phyloP scores from a whole-genome alignment of 2,888 invertebrate genomes.

The Orthosia incerta region DNA sequence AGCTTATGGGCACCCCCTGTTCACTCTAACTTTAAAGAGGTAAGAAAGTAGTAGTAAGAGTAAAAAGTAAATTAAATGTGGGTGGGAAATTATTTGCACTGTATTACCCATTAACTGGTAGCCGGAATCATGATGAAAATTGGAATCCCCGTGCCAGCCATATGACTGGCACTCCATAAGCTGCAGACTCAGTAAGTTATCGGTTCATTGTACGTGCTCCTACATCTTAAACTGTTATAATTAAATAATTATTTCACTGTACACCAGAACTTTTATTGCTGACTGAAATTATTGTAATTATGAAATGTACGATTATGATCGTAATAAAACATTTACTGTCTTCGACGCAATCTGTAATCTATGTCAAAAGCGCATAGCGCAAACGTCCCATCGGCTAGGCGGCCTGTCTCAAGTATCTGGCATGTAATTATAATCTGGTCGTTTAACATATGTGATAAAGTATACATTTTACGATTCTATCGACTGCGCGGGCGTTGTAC shows the following conservation, averaged over 20 bases:
- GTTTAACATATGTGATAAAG: conserved; percentile 73
- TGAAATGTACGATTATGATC: neutral
- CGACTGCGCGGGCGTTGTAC: conserved; percentile 72
- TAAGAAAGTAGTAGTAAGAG: no score
- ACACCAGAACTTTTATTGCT: neutral
- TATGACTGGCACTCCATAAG: no score
- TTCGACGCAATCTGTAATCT: conserved; percentile 21
- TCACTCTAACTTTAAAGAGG: no score
- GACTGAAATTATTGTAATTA: neutral
- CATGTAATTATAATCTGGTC: conserved; percentile 63
- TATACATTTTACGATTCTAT: conserved; percentile 72
- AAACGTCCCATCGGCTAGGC: conserved; percentile 20
- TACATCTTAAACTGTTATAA: neutral
- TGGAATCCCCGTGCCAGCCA: no score
- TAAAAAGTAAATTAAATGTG: no score
- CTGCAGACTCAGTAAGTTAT: no score
- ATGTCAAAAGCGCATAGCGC: conserved; percentile 7
- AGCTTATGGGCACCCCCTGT: no score
- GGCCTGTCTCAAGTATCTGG: conserved; percentile 36
- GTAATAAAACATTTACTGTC: conserved; percentile 1
- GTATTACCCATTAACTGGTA: no score
- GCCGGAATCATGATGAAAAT: no score
- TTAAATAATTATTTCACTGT: neutral
- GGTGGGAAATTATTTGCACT: no score
- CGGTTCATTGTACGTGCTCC: no score